phyloP scores from a whole-genome alignment of 2,888 invertebrate species.

The Clanis bilineata region DNA sequence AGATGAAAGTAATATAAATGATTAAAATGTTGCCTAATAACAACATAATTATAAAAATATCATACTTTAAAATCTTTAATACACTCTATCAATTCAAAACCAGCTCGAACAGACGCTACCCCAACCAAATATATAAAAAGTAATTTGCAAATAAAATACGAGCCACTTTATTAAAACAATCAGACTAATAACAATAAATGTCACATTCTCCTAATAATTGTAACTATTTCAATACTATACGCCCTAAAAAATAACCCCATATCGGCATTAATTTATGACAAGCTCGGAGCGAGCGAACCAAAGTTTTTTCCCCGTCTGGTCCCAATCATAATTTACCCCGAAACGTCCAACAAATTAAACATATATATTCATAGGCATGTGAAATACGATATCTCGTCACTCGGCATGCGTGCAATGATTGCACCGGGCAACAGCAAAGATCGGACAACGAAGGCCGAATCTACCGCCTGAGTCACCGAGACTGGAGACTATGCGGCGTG shows the following conservation, averaged over 20 bases:
- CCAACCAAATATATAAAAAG: neutral
- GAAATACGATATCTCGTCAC: neutral
- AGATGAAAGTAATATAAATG: too few relatives aligned
- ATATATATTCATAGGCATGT: slow-evolving; percentile 53
- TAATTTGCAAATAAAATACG: neutral
- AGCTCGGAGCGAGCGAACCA: slow-evolving; percentile 25
- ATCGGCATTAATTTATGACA: slow-evolving; percentile 30
- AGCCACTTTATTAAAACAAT: slow-evolving; percentile 1
- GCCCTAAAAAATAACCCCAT: slow-evolving; percentile 4
- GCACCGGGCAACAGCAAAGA: slow-evolving; percentile 31
- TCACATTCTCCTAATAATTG: slow-evolving; percentile 4
- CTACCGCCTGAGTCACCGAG: slow-evolving; percentile 71
- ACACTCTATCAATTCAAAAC: too few relatives aligned
- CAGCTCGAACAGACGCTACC: too few relatives aligned
- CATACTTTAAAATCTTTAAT: neutral
- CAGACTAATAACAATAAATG: neutral
- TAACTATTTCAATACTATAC: neutral
- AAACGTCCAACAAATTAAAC: slow-evolving; percentile 46
- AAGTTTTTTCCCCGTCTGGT: slow-evolving; percentile 36
- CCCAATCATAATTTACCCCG: slow-evolving; percentile 49
- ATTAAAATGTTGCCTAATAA: too few relatives aligned
- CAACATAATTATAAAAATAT: too few relatives aligned
- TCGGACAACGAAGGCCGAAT: slow-evolving; percentile 61
- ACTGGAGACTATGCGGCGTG: slow-evolving; percentile 70
- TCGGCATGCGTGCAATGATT: slow-evolving; percentile 21